Base-by-base conservation (phyloP, 2,797 vertebrate species). In the Crenuchus spilurus region DNA sequence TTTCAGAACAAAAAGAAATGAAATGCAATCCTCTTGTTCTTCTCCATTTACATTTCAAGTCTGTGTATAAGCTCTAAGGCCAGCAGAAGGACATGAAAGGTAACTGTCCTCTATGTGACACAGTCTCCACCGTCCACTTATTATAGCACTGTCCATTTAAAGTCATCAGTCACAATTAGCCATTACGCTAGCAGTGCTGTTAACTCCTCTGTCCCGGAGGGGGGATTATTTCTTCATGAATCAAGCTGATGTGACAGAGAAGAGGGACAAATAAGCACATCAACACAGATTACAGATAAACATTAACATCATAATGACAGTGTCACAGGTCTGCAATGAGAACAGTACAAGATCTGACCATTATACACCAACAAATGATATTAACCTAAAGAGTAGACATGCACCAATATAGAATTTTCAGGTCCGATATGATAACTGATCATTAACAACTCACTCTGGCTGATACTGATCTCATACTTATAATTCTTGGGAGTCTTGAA, bases 21-120 rank as follows among this genome's bases (percentile, higher is more conserved):
- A 81, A 81, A 78, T 37, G 37, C 73, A 70, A 55, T 58, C 54
- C 48, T 71, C 68, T 68, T 79, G 26, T 76, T 72, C 75, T 73
- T 41, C 20, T 52, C 28, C 51, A 72, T 70, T 74, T 77, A 48
- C 37, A 77, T 67, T 4, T 31, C 11, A 28, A 44, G 49, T 33
- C 24, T 70, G 39, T 30, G 20, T 46, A 33, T 44, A 33, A 74
- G 30, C 39, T 60, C 10, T 4, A 37, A 4, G 11, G 7, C 18
- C 28, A 13, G 33, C 20, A 31, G 54, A 33, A 57, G 54, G 30
- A 57, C 54, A 57, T 57, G 28, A 57, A 57, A 57, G 54, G 30
- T 57, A 16, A 14, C 4, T 18, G n/a, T 18, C n/a, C 2, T 57
- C 16, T 2, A 22, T 37, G 31, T 22, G 14, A 67, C 18, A 41